A percentile compares a stretch with the other conserved stretches of the same genome.
These are phyloP conservation scores for Coregonus sp. DNA, from an alignment of 2,797 vertebrate species.

Conservation along the genomic window DNA sequence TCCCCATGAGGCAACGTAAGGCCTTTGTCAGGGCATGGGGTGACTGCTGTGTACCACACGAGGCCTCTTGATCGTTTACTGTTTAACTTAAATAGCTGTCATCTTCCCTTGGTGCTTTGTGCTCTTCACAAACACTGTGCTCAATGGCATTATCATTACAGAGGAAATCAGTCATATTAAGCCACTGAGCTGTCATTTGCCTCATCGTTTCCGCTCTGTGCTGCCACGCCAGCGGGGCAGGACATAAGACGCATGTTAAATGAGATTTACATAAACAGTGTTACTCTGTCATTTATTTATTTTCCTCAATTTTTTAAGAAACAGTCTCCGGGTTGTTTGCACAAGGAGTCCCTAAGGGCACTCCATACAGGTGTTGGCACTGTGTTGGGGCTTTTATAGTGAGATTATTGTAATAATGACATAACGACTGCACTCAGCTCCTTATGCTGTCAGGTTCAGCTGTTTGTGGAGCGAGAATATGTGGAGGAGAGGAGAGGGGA, in stretches of 20 bases:
- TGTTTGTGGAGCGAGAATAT: conserved; percentile 1
- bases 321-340: conserved; percentile 27
- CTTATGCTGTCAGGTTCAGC: conserved; percentile 27
- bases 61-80: conserved; percentile 32
- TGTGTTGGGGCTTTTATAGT: conserved; percentile 31
- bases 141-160: conserved; percentile 67
- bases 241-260: conserved; percentile 68
- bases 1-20: not conserved
- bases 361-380: conserved; percentile 53
- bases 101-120: conserved; percentile 54
- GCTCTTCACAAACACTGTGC: conserved; percentile 54
- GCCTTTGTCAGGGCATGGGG: not conserved
- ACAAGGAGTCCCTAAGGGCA: conserved; percentile 23
- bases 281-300: conserved; percentile 66
- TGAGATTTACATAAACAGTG: conserved; percentile 72
- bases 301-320: conserved; percentile 27
- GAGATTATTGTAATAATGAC: conserved; percentile 43
- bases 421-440: conserved; percentile 48
- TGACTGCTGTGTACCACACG: not conserved
- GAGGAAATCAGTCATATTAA: conserved; percentile 70
- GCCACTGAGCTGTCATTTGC: conserved; percentile 65
- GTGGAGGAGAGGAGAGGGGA: conserved; percentile 12
- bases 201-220: conserved; percentile 53
- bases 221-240: conserved; percentile 58
- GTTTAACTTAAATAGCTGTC: conserved; percentile 46